Evolutionary conservation across 1,140 invertebrate species (phyloP), one percentile per base, ranked within the genome.

Genomic region (Apis florea): DNA sequence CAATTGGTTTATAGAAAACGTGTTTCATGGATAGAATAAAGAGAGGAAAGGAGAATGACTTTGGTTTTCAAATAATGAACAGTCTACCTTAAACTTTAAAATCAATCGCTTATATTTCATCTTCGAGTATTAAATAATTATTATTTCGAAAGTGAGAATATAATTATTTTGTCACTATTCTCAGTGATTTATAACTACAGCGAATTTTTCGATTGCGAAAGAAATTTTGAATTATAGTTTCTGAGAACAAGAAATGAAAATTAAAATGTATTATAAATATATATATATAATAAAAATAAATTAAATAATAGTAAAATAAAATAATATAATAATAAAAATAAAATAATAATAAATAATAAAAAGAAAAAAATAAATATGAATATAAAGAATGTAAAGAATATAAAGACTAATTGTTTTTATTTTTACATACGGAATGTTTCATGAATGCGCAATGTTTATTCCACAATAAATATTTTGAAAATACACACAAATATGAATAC

Each of bases 101-200:
- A 88, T 85, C 77, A 74, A 86, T 85, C 59, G 17, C 77, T 85
- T 79, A 85, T 86, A 90, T 90, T 89, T 85, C 86, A 81, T 75
- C 83, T 83, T 79, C 63, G 63, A 69, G 83, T 90, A 90, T 91
- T 90, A 90, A 91, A 92, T 92, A 92, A 92, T 92, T 91, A 90
- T 90, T 90, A 91, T 92, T 91, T 91, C 90, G 90, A 92, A 92
- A 92, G 90, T 85, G 88, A 91, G 89, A 91, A 88, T 89, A 86
- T 89, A 87, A 88, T 66, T 66, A 58, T 72, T 84, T 83, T 85
- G 84, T 83, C 83, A 85, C 71, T 31, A 13, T 74, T 63, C 26
- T 40, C 61, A 74, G 70, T 31, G 78, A 66, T 13, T 66, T 53
- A 24, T 61, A 73, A 49, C 24, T 8, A 19, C 5, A 40, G 5